Base-by-base conservation (phyloP, 2,113 vertebrate species). In the Pluvialis apricaria region DNA sequence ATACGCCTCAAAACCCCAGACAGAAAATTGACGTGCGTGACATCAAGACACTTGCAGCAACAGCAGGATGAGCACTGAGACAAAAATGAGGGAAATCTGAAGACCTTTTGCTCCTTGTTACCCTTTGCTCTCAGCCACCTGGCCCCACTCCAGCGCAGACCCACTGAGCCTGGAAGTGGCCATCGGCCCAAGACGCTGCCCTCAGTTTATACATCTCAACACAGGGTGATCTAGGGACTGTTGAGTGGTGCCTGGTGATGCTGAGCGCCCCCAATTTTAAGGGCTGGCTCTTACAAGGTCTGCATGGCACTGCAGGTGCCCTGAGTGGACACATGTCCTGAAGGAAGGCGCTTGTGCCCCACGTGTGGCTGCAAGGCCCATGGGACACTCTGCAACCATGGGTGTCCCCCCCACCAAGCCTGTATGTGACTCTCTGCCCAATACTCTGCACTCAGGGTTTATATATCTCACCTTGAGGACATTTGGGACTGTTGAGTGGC, bases 161-260 rank as follows among this genome's bases (percentile, higher is more conserved):
- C 80, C 91, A 58, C 18, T 0, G 3, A 80, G 32, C 29, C 49
- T 70, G 28, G 55, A 57, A 17, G 32, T 2, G 58, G 65, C 72
- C 47, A 12, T 62, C 1, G 4, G 22, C 29, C 77, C 64, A 26
- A 6, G 7, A 25, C 0, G 0, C 9, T 1, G 26, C 29, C 3
- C 51, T 62, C 47, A 5, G n/a, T 13, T 70, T 38, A 1, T 38
- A 1, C 19, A 15, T n/a, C 25, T 38, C 44, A 45, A 17, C 3
- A 1, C 0, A 5, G 25, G n/a, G 28, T 32, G 25, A 76, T 17
- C 20, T 34, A 65, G 80, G 44, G 16, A 22, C 54, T 51, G 15
- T 0, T 10, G 16, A 73, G n/a, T 11, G 6, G 25, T 5, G 9
- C 32, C 18, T 2, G 6, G 28, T 21, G 45, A 15, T 40, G 45